Evolutionary conservation across 2,797 vertebrate species (phyloP).

Genomic region (Coracias cyanogaster): DNA sequence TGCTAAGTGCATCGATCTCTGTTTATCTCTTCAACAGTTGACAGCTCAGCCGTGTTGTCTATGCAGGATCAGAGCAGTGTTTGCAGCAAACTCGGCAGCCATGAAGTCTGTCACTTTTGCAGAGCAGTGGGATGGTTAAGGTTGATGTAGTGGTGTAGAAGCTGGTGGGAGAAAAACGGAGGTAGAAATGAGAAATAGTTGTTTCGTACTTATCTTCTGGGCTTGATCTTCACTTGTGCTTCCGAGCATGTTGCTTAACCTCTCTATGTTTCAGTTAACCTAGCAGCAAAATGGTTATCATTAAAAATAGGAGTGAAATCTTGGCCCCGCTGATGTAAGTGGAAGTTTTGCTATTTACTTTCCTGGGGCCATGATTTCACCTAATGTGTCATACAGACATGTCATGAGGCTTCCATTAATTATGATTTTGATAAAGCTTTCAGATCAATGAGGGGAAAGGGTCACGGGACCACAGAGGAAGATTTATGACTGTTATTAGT

Average conservation of each 20-base stretch:
- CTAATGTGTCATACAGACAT: background rate
- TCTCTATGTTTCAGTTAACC: background rate
- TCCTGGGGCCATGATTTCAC: conserved; percentile 5
- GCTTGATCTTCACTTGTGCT: background rate
- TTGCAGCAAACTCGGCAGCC: background rate
- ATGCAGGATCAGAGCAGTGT: background rate
- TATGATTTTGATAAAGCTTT: background rate
- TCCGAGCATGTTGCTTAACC: background rate
- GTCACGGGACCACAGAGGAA: background rate
- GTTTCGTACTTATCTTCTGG: background rate
- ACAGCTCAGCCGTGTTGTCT: background rate
- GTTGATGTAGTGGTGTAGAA: background rate
- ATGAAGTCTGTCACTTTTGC: background rate
- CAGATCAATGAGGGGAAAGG: background rate
- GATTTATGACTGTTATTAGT: conserved; percentile 7
- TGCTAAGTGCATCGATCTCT: background rate
- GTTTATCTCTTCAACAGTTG: background rate
- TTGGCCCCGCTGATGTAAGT: background rate
- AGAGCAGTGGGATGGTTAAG: background rate
- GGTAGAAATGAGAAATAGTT: background rate
- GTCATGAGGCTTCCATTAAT: conserved; percentile 3
- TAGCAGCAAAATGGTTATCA: background rate
- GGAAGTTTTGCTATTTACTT: background rate
- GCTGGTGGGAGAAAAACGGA: background rate
- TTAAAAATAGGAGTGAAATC: background rate